These are phyloP conservation scores for Porites lutea DNA, from an alignment of 64 coral and sea anemone species.

Conservation along the genomic window DNA sequence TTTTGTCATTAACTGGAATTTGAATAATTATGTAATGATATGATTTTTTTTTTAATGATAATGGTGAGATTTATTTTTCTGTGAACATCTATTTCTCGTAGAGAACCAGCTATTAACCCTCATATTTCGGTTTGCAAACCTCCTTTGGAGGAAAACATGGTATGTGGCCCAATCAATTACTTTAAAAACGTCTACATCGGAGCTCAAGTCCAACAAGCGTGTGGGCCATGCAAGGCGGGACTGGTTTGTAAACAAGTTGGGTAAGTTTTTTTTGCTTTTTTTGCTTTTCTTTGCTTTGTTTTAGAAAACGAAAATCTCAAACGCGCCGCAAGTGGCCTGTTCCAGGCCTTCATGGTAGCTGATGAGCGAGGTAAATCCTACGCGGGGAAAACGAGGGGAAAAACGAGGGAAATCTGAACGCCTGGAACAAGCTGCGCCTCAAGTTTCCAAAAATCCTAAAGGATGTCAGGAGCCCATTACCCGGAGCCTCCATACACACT, in stretches of 20 bases:
- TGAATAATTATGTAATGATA: too few relatives aligned
- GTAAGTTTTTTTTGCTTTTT: constrained; percentile 28
- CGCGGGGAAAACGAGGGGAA: too few relatives aligned
- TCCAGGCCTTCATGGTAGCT: background rate
- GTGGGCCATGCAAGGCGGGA: constrained; percentile 92
- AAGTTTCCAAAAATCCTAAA: too few relatives aligned
- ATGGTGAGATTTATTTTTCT: background rate
- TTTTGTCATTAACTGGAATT: too few relatives aligned
- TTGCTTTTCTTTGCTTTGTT: too few relatives aligned
- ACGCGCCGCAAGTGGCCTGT: background rate
- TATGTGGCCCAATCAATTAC: constrained; percentile 97
- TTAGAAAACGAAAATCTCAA: too few relatives aligned
- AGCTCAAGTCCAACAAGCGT: constrained; percentile 92
- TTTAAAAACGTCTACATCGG: constrained; percentile 99
- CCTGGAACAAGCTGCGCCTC: too few relatives aligned
- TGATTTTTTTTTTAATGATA: background rate
- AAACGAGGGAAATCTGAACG: too few relatives aligned
- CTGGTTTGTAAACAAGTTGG: constrained; percentile 99
- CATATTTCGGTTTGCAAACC: constrained; percentile 98
- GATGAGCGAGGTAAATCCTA: too few relatives aligned
- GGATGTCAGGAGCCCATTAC: background rate
- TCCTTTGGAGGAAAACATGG: constrained; percentile 97
- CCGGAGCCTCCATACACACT: background rate
- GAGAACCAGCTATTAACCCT: constrained; percentile 95
- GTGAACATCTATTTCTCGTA: constrained; percentile 7